Conservation (phyloP, 2,113 vertebrate genomes). For the Notarius quadriscutis region DNA sequence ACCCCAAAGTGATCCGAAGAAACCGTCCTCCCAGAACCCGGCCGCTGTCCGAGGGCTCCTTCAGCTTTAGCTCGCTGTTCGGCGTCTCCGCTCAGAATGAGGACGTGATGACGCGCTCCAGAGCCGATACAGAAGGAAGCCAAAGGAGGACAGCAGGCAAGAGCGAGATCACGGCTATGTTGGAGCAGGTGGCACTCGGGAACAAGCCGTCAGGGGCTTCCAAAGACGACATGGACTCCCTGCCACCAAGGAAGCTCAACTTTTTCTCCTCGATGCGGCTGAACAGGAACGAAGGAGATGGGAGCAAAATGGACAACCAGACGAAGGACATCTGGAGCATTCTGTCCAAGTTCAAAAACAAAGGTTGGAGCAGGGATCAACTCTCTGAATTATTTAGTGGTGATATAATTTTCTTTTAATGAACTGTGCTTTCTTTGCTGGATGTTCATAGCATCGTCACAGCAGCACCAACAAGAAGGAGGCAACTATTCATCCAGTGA, state of each 20-base stretch:
- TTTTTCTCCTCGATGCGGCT: conserved; percentile 74
- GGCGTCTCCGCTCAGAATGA: background rate
- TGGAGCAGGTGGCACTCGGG: conserved; percentile 67
- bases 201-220: conserved; percentile 46
- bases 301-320: conserved; percentile 48
- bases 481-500: conserved; percentile 74
- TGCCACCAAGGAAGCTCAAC: conserved; percentile 61
- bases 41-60: conserved; percentile 66
- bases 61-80: conserved; percentile 57
- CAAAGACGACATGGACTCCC: conserved; percentile 52
- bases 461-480: conserved; percentile 42
- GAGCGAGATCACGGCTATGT: conserved; percentile 65
- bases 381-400: background rate
- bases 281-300: conserved; percentile 57
- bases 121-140: conserved; percentile 10
- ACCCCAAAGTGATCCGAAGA: conserved; percentile 55
- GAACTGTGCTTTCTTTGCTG: background rate
- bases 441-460: conserved; percentile 56
- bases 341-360: conserved; percentile 68
- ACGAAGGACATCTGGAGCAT: conserved; percentile 65
- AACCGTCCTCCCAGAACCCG: conserved; percentile 49
- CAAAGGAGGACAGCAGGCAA: conserved; percentile 32
- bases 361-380: conserved; percentile 59
- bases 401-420: no score
- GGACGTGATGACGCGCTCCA: background rate